phyloP scores from a whole-genome alignment of 2,888 invertebrate genomes.

The Sialis fuliginosa region DNA sequence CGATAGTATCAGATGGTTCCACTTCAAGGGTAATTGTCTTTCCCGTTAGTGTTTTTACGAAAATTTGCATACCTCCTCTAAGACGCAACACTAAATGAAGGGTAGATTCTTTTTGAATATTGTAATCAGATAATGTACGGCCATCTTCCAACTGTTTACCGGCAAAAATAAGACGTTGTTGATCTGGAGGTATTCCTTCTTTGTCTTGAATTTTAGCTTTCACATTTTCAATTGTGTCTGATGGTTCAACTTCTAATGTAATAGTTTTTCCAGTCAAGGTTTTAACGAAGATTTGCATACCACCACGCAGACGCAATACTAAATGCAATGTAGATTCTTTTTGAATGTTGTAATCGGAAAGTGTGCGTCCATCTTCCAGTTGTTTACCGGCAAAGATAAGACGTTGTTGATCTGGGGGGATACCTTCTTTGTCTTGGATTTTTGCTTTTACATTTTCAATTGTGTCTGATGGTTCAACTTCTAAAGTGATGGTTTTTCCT shows the following conservation, averaged over 20 bases:
- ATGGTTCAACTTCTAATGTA: conserved; percentile 39
- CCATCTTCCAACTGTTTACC: conserved; percentile 56
- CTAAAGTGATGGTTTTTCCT: conserved; percentile 38
- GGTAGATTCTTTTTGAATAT: conserved; percentile 42
- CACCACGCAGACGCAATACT: conserved; percentile 61
- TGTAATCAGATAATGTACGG: conserved; percentile 45
- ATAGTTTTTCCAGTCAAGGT: conserved; percentile 37
- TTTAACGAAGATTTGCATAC: conserved; percentile 38
- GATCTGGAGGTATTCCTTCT: conserved; percentile 37
- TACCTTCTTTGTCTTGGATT: conserved; percentile 81
- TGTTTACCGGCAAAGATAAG: conserved; percentile 85
- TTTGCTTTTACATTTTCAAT: conserved; percentile 91
- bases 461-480: conserved; percentile 62
- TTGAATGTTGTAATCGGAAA: conserved; percentile 75
- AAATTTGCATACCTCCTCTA: conserved; percentile 51
- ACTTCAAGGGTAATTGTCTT: conserved; percentile 37
- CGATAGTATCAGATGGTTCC: conserved; percentile 38
- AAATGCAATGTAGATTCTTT: conserved; percentile 85
- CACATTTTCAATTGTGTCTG: conserved; percentile 45
- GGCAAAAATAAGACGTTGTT: conserved; percentile 43
- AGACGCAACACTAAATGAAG: conserved; percentile 38
- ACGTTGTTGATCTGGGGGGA: conserved; percentile 77
- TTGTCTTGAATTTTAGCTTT: conserved; percentile 40
- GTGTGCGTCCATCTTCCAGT: conserved; percentile 69
- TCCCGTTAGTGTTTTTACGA: conserved; percentile 37